Evolutionary conservation across 2,888 invertebrate genomes (phyloP), one percentile per base, ranked within the genome.

Genomic region (Crioceris asparagi): DNA sequence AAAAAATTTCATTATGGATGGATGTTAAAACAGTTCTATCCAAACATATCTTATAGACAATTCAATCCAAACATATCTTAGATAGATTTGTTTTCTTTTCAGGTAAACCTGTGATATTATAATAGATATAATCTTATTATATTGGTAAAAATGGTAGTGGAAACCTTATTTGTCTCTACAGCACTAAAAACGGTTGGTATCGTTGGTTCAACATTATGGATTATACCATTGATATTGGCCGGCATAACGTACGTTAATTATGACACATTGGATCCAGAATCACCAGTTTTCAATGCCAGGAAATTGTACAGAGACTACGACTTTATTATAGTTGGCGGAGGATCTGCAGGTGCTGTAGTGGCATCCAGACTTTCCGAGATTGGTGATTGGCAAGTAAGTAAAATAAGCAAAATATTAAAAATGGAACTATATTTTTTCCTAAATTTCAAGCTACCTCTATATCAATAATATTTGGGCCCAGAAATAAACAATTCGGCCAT

Each of bases 281-380:
- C 83, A 2, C 75, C 73, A 32, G 77, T 84, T 0, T 67, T 78
- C 42, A 79, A 87, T 53, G 77, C 74, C 44, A 73, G 77, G 41
- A 76, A 75, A 17, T 65, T 81, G 4, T 50, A 54, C 35, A 51
- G 47, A 30, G 84, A 85, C 55, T 88, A 90, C 58, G 90, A 90
- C 57, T 88, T 88, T 55, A 70, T 90, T 17, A 72, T 88, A 2
- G 71, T 90, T 3, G 90, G 90, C 3, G 87, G 83, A 2, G 92
- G 92, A 1, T 87, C 88, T 0, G 91, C 91, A 0, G 91, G 91
- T 0, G 87, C 90, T 0, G 91, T 91, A 2, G 75, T 92, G 2
- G 88, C 91, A 6, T 55, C 60, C 1, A 49, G 91, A 12, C 64
- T 88, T 30, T 80, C 81, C 11, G 88, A 88, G 62, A 67, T 84